These are phyloP conservation scores for Hemicrepidius hirtus DNA, from an alignment of 2,888 invertebrate species.

Conservation along the genomic window DNA sequence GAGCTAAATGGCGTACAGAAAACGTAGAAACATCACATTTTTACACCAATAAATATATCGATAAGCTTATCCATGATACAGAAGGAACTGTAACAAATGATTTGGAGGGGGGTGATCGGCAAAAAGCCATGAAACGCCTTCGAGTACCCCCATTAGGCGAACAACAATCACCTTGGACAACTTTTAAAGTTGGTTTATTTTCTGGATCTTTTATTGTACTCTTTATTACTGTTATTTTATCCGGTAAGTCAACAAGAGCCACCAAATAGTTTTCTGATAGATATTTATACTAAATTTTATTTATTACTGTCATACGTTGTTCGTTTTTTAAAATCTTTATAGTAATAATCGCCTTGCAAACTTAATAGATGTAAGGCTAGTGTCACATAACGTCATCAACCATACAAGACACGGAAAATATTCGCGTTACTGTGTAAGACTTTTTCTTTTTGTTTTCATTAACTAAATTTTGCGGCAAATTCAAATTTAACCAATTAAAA, in stretches of 20 bases:
- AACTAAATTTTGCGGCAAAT: no score
- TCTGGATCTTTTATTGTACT: conserved; percentile 88
- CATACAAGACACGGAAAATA: no score
- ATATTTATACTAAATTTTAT: no score
- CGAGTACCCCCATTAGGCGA: conserved; percentile 91
- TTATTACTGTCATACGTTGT: no score
- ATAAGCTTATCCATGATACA: conserved; percentile 87
- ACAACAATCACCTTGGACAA: conserved; percentile 87
- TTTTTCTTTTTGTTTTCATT: no score
- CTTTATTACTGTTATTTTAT: conserved; percentile 81
- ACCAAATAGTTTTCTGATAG: no score
- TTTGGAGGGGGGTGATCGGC: conserved; percentile 86
- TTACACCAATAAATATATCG: conserved; percentile 89
- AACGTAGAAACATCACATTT: conserved; percentile 90
- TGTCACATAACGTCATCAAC: no score
- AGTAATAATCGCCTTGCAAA: no score
- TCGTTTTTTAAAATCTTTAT: no score
- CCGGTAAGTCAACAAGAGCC: conserved; percentile 76
- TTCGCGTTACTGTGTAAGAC: no score
- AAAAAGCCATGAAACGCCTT: conserved; percentile 90
- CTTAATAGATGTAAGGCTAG: no score
- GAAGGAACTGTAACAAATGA: conserved; percentile 82
- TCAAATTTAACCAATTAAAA: no score
- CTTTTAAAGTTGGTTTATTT: conserved; percentile 89
- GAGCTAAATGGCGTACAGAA: conserved; percentile 86